Percentiles rank a stretch among this genome's conserved stretches.
These are phyloP conservation scores for Dryoscopus gambensis DNA, from an alignment of 2,113 vertebrate genomes.

Conservation along the genomic window DNA sequence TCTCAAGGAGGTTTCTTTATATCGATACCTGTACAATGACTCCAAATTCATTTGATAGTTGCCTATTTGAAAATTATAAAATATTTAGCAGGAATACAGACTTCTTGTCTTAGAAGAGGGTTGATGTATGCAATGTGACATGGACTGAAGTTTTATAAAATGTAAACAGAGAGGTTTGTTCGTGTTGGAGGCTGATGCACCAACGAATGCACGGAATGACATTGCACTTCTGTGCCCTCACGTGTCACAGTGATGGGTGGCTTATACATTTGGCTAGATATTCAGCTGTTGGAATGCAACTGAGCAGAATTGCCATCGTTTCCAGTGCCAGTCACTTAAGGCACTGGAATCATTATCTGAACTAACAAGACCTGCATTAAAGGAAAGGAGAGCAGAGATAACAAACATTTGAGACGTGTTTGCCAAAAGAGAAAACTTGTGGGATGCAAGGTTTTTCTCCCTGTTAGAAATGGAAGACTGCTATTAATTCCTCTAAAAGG, in stretches of 20 bases:
- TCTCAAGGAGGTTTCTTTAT: not conserved
- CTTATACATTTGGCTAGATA: not conserved
- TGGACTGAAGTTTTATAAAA: not conserved
- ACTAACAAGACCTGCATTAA: not conserved
- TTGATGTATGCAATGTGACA: not conserved
- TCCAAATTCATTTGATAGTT: not conserved
- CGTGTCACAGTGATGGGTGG: not conserved
- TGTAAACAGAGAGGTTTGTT: not conserved
- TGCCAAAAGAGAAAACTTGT: not conserved
- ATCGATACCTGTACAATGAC: not conserved
- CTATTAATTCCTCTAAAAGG: not conserved
- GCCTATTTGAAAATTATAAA: not conserved
- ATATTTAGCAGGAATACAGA: not conserved
- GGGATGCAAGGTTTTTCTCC: not conserved
- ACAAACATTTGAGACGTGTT: not conserved
- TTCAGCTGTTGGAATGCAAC: not conserved
- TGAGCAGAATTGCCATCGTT: not conserved
- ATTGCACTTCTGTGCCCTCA: not conserved
- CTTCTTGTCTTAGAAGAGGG: not conserved
- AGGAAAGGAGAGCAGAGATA: not conserved
- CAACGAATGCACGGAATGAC: not conserved
- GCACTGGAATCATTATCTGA: not conserved
- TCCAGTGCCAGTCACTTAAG: not conserved
- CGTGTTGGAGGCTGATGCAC: not conserved
- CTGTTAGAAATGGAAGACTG: not conserved